These are phyloP conservation scores for Micrasema longulum DNA, from an alignment of 1,140 invertebrate genomes.

Conservation along the genomic window DNA sequence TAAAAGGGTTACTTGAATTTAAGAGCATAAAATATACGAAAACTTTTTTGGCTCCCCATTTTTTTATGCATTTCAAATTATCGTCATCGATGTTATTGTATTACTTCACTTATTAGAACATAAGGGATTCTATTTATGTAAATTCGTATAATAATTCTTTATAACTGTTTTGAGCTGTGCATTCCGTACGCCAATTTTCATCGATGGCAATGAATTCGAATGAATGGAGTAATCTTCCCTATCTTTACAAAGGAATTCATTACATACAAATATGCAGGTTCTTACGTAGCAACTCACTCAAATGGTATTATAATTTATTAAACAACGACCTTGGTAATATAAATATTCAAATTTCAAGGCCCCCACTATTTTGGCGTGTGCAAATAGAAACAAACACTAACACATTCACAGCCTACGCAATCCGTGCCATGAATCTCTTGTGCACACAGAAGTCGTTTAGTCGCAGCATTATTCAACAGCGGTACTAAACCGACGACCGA, in stretches of 20 bases:
- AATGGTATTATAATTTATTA: constrained; percentile 41
- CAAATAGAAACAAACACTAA: constrained; percentile 43
- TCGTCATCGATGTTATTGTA: too few species aligned
- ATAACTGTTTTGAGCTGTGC: too few species aligned
- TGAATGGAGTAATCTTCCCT: neutral
- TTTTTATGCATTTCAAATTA: too few species aligned
- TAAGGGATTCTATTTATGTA: too few species aligned
- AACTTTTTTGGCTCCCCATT: too few species aligned
- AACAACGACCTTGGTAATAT: constrained; percentile 54
- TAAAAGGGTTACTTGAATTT: too few species aligned
- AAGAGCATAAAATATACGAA: too few species aligned
- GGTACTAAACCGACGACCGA: neutral
- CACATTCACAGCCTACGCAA: constrained; percentile 11
- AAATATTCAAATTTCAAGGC: constrained; percentile 55
- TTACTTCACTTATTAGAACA: too few species aligned
- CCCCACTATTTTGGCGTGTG: constrained; percentile 40
- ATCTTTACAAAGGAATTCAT: neutral
- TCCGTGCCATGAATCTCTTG: too few species aligned
- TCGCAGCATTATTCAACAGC: neutral
- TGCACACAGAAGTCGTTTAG: neutral
- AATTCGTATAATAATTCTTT: too few species aligned
- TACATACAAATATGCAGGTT: neutral
- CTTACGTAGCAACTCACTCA: constrained; percentile 10
- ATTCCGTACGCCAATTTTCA: too few species aligned
- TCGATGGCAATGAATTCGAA: neutral